These are phyloP conservation scores for Etheostoma cragini DNA, from an alignment of 2,113 vertebrate genomes.

Conservation along the genomic window DNA sequence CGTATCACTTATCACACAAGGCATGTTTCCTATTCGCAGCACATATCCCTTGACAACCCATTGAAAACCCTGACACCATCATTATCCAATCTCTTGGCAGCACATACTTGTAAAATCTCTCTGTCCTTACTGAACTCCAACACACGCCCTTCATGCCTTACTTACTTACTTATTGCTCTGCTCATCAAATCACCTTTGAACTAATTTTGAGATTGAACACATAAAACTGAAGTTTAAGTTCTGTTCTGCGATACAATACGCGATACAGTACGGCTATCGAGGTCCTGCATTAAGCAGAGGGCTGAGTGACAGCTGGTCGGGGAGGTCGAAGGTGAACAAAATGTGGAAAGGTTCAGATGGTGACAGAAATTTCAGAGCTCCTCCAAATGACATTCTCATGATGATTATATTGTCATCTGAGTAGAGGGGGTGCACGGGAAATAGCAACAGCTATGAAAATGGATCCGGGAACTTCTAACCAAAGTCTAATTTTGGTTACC, in stretches of 20 bases:
- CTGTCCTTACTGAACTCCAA: constrained; percentile 22
- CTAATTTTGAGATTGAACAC: not conserved
- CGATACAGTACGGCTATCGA: rapidly evolving
- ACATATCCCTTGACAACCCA: constrained; percentile 35
- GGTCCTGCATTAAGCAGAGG: constrained; percentile 30
- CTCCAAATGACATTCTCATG: constrained; percentile 57
- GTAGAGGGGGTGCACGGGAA: constrained; percentile 6
- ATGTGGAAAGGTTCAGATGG: constrained; percentile 41
- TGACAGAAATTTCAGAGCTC: constrained; percentile 47
- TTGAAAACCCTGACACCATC: constrained; percentile 37
- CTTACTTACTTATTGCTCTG: not conserved
- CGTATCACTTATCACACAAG: constrained; percentile 64
- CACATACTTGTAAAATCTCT: constrained; percentile 39
- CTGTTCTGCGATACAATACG: not conserved
- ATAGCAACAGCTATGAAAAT: constrained; percentile 64
- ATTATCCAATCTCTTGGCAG: constrained; percentile 37
- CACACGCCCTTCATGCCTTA: not conserved
- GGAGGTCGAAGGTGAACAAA: constrained; percentile 51
- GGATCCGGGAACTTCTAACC: constrained; percentile 24
- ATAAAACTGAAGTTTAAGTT: no score
- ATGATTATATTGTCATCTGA: constrained; percentile 62
- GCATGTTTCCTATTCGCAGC: constrained; percentile 42
- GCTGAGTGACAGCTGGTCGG: constrained; percentile 64
- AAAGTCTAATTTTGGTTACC: constrained; percentile 37
- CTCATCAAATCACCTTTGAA: not conserved